A percentile compares a stretch with the other conserved stretches of the same genome.
Conservation (phyloP, 2,888 invertebrate genomes). For the Aspidiotus destructor region DNA sequence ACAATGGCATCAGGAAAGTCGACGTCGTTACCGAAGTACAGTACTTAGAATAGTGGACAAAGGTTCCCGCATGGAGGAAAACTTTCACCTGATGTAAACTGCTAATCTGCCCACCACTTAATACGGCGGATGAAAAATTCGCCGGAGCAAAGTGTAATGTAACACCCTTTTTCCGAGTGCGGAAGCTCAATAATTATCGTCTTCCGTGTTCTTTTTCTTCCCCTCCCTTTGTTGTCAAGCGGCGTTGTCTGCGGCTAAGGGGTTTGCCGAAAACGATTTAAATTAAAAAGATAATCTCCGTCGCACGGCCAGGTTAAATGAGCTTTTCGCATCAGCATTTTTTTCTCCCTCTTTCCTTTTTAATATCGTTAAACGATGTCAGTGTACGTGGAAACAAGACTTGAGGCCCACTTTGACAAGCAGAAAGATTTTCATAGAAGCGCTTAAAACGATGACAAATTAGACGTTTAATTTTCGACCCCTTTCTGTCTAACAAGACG, state of each 20-base stretch:
- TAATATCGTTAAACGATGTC: background rate
- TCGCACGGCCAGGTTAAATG: background rate
- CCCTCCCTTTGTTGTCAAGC: too few relatives aligned
- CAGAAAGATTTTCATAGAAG: conserved; percentile 22
- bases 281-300: conserved; percentile 27
- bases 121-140: too few relatives aligned
- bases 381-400: background rate
- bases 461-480: conserved; percentile 26
- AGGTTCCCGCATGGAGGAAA: too few relatives aligned
- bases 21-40: too few relatives aligned
- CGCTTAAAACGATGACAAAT: conserved; percentile 31
- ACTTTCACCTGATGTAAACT: too few relatives aligned
- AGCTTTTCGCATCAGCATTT: too few relatives aligned
- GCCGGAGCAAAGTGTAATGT: background rate
- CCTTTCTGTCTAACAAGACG: conserved; percentile 1
- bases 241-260: background rate
- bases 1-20: too few relatives aligned
- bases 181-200: background rate
- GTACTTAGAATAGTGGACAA: too few relatives aligned
- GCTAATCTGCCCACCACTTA: too few relatives aligned
- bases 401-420: too few relatives aligned
- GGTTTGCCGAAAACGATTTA: conserved; percentile 26
- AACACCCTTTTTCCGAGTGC: background rate
- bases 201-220: too few relatives aligned
- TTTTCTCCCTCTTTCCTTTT: background rate